Base-by-base conservation (phyloP, 2,113 vertebrate species). In the Panthera uncia region DNA sequence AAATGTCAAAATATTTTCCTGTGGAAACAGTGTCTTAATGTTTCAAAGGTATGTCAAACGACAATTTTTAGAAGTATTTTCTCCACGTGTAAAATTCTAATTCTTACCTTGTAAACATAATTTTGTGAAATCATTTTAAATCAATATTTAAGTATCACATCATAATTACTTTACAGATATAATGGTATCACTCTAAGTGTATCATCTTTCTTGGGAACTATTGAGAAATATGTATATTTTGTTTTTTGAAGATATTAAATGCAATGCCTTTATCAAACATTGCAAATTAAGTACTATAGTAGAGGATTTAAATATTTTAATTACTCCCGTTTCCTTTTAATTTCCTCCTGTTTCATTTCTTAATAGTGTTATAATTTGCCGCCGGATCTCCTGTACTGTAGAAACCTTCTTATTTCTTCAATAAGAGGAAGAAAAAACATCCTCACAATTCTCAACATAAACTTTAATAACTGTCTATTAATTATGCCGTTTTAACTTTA, bases 221-320 rank as follows among this genome's bases (percentile, higher is more conserved):
- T 63, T 41, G 94, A 95, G 76, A 55, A 61, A 74, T 61, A 68
- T 55, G 15, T 73, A 27, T 63, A 88, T 89, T 89, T 98, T 91
- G 57, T 95, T 96, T 98, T 73, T 55, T 80, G 45, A 92, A 57
- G 90, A 95, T 95, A 96, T 95, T 96, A 97, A 97, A 97, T 95
- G 96, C 97, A 96, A 96, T 96, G 96, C 97, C 94, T 98, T 98
- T 98, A 97, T 91, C 89, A 78, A 98, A 92, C 81, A 88, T 94
- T 95, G 94, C 97, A 95, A 92, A 85, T 55, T 83, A 96, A 73
- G 55, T 68, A 57, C n/a, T 55, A n/a, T 4, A 55, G 33, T 66
- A n/a, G 50, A 89, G 48, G 16, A 83, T 38, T 89, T 93, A 81
- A 94, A 48, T 79, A 93, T 92, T 90, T 95, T 82, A 86, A 45